phyloP scores from a whole-genome alignment of 2,888 invertebrate genomes.

The Drosophila atroscutellata region DNA sequence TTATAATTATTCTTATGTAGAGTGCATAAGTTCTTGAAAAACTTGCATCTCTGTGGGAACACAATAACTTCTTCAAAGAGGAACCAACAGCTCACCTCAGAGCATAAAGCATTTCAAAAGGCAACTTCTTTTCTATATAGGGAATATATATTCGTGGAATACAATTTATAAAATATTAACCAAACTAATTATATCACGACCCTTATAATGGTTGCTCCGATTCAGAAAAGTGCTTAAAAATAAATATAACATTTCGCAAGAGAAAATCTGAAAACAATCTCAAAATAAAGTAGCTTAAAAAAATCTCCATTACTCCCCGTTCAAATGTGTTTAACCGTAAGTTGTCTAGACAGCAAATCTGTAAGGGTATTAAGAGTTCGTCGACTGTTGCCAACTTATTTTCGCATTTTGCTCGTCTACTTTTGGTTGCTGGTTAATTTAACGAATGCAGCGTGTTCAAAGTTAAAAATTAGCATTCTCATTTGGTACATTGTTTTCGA shows the following conservation, averaged over 20 bases:
- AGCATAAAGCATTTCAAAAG: neutral
- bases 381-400: neutral
- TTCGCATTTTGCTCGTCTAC: neutral
- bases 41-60: neutral
- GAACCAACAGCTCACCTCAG: neutral
- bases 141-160: neutral
- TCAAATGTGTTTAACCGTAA: neutral
- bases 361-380: conserved; percentile 2
- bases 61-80: neutral
- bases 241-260: neutral
- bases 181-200: no score
- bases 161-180: no score
- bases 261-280: neutral
- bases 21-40: neutral
- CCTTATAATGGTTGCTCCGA: no score
- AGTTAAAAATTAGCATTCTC: conserved; percentile 72
- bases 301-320: neutral
- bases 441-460: conserved; percentile 60
- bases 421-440: conserved; percentile 27
- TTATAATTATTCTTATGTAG: rapidly evolving
- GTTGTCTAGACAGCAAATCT: neutral
- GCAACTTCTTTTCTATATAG: neutral
- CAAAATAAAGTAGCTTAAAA: neutral
- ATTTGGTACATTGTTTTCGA: conserved; percentile 41
- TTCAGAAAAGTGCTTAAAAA: neutral